A percentile compares a stretch with the other conserved stretches of the same genome.
phyloP scores from a whole-genome alignment of 1,140 invertebrate genomes.

The Diorhabda carinulata region DNA sequence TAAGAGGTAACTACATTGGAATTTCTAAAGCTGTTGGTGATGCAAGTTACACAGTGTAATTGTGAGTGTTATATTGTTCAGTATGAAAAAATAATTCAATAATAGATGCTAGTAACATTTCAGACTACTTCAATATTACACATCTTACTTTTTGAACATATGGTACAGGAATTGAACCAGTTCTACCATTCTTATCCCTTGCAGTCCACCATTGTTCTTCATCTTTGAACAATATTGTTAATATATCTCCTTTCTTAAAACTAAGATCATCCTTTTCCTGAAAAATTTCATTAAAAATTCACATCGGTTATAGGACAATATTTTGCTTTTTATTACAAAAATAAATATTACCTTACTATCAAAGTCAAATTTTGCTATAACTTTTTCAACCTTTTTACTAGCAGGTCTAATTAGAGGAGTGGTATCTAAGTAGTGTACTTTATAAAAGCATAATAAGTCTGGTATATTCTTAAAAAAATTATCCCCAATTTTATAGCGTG shows the following conservation, averaged over 20 bases:
- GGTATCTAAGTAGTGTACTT: slow-evolving; percentile 94
- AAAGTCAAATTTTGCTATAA: slow-evolving; percentile 91
- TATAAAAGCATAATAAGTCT: slow-evolving; percentile 87
- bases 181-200: slow-evolving; percentile 77
- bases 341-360: slow-evolving; percentile 68
- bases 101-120: no score
- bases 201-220: slow-evolving; percentile 74
- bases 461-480: slow-evolving; percentile 91
- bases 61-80: no score
- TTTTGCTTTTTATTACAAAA: neutral
- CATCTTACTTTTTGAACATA: slow-evolving; percentile 75
- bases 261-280: slow-evolving; percentile 93
- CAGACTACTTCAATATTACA: no score
- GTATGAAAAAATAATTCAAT: no score
- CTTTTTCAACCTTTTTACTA: slow-evolving; percentile 67
- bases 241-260: slow-evolving; percentile 89
- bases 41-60: no score
- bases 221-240: slow-evolving; percentile 90
- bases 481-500: slow-evolving; percentile 88
- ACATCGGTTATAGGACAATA: neutral
- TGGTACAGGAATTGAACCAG: slow-evolving; percentile 92
- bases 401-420: slow-evolving; percentile 88
- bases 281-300: slow-evolving; percentile 28
- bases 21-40: no score
- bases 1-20: no score